Evolutionary conservation across 2,113 vertebrate species (phyloP).

Genomic region (Colaptes auratus): DNA sequence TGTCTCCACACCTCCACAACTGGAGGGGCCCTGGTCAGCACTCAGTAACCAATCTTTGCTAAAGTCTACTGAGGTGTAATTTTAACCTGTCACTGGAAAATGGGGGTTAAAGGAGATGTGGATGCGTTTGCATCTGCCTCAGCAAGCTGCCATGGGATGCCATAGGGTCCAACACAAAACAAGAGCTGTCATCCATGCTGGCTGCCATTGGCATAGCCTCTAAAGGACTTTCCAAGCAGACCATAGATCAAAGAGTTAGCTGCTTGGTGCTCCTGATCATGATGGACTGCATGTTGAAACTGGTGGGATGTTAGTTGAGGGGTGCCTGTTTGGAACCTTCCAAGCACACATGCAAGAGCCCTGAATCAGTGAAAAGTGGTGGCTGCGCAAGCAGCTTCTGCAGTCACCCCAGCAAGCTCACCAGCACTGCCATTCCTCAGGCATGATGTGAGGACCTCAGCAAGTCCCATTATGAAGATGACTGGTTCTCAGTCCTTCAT

Average conservation of each 20-base stretch:
- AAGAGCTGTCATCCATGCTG: neutral
- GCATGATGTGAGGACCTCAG: fast-evolving
- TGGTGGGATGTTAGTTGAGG: neutral
- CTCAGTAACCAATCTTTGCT: neutral
- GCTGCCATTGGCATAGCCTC: neutral
- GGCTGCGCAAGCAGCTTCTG: neutral
- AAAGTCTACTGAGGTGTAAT: neutral
- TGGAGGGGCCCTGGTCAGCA: neutral
- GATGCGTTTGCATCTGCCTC: neutral
- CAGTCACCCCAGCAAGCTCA: neutral
- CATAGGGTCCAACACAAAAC: neutral
- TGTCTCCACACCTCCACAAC: neutral
- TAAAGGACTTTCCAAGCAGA: neutral
- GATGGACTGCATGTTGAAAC: neutral
- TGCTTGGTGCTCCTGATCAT: neutral
- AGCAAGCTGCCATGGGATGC: neutral
- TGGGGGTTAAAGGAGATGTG: neutral
- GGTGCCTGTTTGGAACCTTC: neutral
- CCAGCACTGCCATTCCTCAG: neutral
- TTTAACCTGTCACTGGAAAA: neutral
- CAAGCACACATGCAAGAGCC: neutral
- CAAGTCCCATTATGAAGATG: neutral
- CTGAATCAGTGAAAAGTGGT: neutral
- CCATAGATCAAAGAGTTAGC: neutral
- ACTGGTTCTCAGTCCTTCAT: neutral